A percentile compares a stretch with the other conserved stretches of the same genome.
Conservation (phyloP, 2,888 invertebrate species). For the Zootermopsis nevadensis region DNA sequence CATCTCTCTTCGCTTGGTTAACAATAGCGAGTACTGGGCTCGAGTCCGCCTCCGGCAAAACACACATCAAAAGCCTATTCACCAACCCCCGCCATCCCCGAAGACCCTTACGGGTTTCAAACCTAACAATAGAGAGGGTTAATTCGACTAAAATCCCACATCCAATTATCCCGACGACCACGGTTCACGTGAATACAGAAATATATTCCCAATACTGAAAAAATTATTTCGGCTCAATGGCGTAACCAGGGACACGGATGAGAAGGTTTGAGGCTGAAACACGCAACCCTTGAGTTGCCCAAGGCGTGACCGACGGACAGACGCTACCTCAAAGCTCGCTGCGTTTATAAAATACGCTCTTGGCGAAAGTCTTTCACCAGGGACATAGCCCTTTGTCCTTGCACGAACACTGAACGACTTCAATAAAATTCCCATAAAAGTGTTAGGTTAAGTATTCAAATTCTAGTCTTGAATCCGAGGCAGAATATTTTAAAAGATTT, state of each 20-base stretch:
- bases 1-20: neutral
- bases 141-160: slow-evolving; percentile 36
- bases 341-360: too few relatives aligned
- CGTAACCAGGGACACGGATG: neutral
- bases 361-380: too few relatives aligned
- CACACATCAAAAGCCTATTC: slow-evolving; percentile 34
- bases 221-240: neutral
- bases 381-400: too few relatives aligned
- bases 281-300: neutral
- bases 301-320: neutral
- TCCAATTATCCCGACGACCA: slow-evolving; percentile 31
- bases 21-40: slow-evolving; percentile 9
- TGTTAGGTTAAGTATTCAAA: too few relatives aligned
- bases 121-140: slow-evolving; percentile 38
- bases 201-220: slow-evolving; percentile 27
- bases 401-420: too few relatives aligned
- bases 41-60: neutral
- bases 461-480: too few relatives aligned
- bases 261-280: neutral
- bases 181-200: slow-evolving; percentile 21
- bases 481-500: too few relatives aligned
- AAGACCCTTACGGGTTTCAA: slow-evolving; percentile 9
- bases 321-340: too few relatives aligned
- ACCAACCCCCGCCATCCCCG: neutral
- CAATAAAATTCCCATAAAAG: too few relatives aligned